Evolutionary conservation across 2,888 invertebrate species (phyloP), one percentile per base, ranked within the genome.

Genomic region (Leucozona laternaria): DNA sequence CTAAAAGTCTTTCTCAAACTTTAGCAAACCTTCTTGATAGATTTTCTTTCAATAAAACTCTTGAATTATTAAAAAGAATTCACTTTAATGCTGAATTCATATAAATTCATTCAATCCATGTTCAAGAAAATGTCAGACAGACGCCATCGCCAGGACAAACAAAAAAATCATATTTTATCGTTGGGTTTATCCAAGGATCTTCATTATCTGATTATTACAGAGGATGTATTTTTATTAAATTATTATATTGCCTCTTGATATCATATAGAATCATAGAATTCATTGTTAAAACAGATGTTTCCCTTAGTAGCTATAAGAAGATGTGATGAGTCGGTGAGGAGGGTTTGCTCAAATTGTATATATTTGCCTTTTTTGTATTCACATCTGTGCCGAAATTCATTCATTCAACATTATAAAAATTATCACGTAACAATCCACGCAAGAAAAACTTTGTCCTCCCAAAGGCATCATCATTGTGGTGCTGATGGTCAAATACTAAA

Each of bases 341-440:
- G 15, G 20, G 22, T 40, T 40, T 15, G 13, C 22, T 15, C 22
- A 15, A 40, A 40, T 22, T 40, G 37, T 60, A 37, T 20, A n/a
- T n/a, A n/a, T 58, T 37, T 58, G 5, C 13, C 22, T 22, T 22
- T 5, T 37, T 37, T 7, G 22, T 37, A 34, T 58, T 40, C 22
- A 22, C 60, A 60, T 40, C 20, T 60, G 37, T 60, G 37, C 15
- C 8, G 15, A 22, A 60, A 40, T 58, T 58, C 17, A 28, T 57
- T 57, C 20, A 20, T 60, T 22, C 37, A 37, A 60, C 22, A 60
- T 37, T 40, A 37, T 7, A 22, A 37, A 60, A 22, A 40, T 60
- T 40, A 40, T 60, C 60, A 60, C 60, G 37, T 60, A 37, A 60
- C 22, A 60, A 60, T 40, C 34, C 22, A 60, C 0, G 22, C 37